Evolutionary conservation across 2,113 vertebrate genomes (phyloP).

Genomic region (Hoplias malabaricus): DNA sequence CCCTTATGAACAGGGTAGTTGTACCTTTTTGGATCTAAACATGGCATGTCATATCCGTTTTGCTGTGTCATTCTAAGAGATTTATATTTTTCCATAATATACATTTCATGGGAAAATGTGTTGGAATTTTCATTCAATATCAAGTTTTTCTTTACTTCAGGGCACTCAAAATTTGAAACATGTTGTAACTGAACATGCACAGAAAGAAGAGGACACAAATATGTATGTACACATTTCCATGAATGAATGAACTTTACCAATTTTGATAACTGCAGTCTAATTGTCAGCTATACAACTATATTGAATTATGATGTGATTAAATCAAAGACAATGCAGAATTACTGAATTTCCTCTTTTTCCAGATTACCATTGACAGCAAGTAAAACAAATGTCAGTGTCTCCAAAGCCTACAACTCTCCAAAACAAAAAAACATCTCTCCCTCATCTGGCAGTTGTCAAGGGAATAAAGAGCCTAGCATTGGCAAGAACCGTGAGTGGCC

Average conservation of each 20-base stretch:
- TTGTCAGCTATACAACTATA: no score
- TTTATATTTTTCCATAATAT: no score
- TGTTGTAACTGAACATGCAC: neutral
- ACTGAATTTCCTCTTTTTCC: neutral
- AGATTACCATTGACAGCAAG: neutral
- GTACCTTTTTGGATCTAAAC: no score
- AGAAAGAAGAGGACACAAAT: neutral
- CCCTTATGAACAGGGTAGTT: no score
- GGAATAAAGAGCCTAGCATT: neutral
- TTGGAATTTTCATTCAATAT: no score
- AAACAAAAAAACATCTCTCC: slow-evolving; percentile 1
- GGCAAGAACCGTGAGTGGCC: neutral
- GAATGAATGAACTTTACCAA: no score
- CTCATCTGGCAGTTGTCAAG: neutral
- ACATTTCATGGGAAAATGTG: no score
- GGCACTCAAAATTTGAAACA: neutral
- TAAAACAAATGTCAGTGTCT: neutral
- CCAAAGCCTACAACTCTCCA: neutral
- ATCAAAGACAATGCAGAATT: neutral
- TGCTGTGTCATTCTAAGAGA: no score
- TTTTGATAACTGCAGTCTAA: no score
- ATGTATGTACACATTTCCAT: neutral
- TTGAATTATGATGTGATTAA: neutral
- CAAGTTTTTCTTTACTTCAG: no score
- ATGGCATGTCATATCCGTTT: no score